phyloP scores from a whole-genome alignment of 2,797 vertebrate species.

The Chlorospingus semifuscus region DNA sequence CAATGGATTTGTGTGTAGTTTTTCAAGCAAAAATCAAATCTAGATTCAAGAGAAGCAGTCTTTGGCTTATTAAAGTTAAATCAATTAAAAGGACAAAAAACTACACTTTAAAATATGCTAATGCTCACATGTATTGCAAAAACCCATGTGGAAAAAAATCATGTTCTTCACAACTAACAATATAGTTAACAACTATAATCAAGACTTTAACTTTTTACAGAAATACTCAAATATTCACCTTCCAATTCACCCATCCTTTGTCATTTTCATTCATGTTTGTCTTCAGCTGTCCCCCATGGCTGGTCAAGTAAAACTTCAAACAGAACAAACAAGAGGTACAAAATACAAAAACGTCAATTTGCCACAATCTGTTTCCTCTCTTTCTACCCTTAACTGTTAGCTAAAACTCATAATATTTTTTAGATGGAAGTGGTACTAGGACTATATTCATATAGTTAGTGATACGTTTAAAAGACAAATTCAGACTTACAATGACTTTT shows the following conservation, averaged over 20 bases:
- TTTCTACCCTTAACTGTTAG: background rate
- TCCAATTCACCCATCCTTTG: constrained; percentile 98
- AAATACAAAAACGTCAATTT: background rate
- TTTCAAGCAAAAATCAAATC: background rate
- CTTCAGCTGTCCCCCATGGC: constrained; percentile 91
- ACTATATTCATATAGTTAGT: background rate
- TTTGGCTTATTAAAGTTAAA: background rate
- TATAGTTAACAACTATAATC: background rate
- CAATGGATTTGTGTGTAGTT: fast-evolving
- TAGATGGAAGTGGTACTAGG: background rate
- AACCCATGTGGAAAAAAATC: background rate
- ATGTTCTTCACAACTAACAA: background rate
- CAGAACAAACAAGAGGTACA: background rate
- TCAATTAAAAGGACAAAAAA: background rate
- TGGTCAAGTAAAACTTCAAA: constrained; percentile 90
- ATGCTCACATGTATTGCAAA: background rate
- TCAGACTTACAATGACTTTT: fast-evolving
- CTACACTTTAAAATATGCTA: background rate
- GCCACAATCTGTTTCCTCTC: background rate
- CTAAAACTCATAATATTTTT: background rate
- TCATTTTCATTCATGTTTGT: constrained; percentile 95
- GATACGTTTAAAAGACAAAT: background rate
- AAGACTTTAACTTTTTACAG: background rate
- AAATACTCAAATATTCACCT: constrained; percentile 77
- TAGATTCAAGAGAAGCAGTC: background rate